These are phyloP conservation scores for Sinotaia quadrata DNA, from an alignment of 2,888 invertebrate genomes.

Conservation along the genomic window DNA sequence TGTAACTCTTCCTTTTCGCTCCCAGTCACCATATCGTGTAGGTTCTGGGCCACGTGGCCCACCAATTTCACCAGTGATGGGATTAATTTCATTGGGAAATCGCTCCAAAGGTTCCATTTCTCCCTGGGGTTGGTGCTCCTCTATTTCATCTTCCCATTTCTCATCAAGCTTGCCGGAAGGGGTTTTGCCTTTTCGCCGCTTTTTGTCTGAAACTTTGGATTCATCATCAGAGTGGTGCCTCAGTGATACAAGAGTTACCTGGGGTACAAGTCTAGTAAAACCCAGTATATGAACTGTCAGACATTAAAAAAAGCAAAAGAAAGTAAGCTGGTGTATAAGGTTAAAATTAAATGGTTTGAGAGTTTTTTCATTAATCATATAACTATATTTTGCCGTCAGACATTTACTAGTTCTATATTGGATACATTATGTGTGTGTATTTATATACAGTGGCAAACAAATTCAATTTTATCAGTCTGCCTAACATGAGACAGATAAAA, in stretches of 20 bases:
- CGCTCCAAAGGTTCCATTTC: constrained; percentile 86
- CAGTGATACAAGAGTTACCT: not conserved
- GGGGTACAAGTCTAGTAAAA: not conserved
- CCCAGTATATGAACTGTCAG: constrained; percentile 17
- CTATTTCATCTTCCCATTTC: constrained; percentile 74
- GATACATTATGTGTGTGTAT: no score
- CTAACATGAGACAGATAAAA: no score
- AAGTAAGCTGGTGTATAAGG: no score
- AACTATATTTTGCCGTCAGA: no score
- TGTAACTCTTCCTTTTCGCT: constrained; percentile 94
- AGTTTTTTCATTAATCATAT: no score
- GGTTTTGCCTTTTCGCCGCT: constrained; percentile 75
- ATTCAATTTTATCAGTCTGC: no score
- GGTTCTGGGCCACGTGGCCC: constrained; percentile 98
- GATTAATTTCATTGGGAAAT: constrained; percentile 91
- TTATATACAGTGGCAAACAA: no score
- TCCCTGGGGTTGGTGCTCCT: constrained; percentile 81
- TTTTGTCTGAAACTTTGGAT: not conserved
- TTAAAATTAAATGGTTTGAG: no score
- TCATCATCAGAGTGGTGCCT: constrained; percentile 23
- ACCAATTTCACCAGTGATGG: constrained; percentile 93
- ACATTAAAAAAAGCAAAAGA: no score
- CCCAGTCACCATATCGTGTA: constrained; percentile 99
- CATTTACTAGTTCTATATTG: no score
- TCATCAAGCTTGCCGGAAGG: constrained; percentile 83